phyloP scores from a whole-genome alignment of 2,888 invertebrate genomes.

The Oconnorella tubifera region DNA sequence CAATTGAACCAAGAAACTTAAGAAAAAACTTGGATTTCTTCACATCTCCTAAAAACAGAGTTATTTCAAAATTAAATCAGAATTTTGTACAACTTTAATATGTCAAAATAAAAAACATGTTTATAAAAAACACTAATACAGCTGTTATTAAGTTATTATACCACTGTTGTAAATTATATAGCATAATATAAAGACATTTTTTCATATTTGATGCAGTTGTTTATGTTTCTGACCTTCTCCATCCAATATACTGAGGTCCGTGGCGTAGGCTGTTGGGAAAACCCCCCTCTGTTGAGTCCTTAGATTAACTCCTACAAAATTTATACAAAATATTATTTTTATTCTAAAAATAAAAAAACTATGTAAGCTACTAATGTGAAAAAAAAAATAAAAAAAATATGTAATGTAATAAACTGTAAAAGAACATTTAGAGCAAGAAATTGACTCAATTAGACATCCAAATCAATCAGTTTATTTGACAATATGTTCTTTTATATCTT shows the following conservation, averaged over 20 bases:
- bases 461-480: no score
- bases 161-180: no score
- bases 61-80: no score
- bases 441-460: no score
- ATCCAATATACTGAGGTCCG: slow-evolving; percentile 93
- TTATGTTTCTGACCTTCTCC: slow-evolving; percentile 71
- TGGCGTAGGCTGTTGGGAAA: slow-evolving; percentile 94
- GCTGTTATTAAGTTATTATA: background rate
- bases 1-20: slow-evolving; percentile 92
- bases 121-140: background rate
- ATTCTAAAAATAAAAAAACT: no score
- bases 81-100: background rate
- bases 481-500: no score
- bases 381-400: no score
- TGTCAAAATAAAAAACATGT: background rate
- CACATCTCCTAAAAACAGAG: background rate
- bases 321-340: slow-evolving; percentile 3
- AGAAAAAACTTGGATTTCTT: slow-evolving; percentile 58
- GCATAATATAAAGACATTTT: no score
- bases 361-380: no score
- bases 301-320: slow-evolving; percentile 76
- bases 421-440: no score
- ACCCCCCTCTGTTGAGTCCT: slow-evolving; percentile 89
- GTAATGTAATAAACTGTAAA: no score
- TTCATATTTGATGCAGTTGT: no score